Percentiles rank a stretch among this genome's conserved stretches.
Evolutionary conservation across 2,888 invertebrate genomes (phyloP).

Genomic region (Desoria tigrina): DNA sequence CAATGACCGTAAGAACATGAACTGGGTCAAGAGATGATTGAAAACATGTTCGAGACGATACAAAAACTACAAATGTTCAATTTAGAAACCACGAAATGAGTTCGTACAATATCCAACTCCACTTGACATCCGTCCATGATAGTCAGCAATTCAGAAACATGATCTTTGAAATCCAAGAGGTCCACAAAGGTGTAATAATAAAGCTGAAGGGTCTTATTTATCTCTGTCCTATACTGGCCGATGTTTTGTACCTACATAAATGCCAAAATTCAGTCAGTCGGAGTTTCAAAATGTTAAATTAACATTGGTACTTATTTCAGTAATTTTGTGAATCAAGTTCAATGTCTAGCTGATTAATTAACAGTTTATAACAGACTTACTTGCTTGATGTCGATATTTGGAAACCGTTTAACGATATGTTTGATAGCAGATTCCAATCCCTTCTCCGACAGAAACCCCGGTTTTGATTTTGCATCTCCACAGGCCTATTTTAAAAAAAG

Average conservation of each 20-base stretch:
- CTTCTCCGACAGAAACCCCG: conserved; percentile 94
- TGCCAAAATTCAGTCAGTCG: neutral
- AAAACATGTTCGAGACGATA: no score
- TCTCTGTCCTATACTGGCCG: conserved; percentile 83
- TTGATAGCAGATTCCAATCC: conserved; percentile 95
- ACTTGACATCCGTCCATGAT: conserved; percentile 96
- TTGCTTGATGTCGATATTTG: conserved; percentile 90
- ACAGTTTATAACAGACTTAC: conserved; percentile 53
- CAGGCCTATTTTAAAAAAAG: conserved; percentile 68
- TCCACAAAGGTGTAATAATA: conserved; percentile 99
- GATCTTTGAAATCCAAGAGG: conserved; percentile 94
- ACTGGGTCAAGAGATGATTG: no score
- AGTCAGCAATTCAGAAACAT: conserved; percentile 85
- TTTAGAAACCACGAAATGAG: no score
- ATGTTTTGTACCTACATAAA: conserved; percentile 68
- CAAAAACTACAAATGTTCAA: no score
- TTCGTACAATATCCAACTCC: conserved; percentile 78
- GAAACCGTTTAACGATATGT: conserved; percentile 90
- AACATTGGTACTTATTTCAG: neutral
- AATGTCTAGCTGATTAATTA: conserved; percentile 13
- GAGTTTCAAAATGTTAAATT: no score
- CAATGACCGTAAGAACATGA: no score
- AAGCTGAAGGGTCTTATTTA: conserved; percentile 91
- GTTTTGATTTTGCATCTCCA: conserved; percentile 97
- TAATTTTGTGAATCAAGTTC: no score